phyloP scores from a whole-genome alignment of 2,113 vertebrate genomes.

The Lutjanus erythropterus region DNA sequence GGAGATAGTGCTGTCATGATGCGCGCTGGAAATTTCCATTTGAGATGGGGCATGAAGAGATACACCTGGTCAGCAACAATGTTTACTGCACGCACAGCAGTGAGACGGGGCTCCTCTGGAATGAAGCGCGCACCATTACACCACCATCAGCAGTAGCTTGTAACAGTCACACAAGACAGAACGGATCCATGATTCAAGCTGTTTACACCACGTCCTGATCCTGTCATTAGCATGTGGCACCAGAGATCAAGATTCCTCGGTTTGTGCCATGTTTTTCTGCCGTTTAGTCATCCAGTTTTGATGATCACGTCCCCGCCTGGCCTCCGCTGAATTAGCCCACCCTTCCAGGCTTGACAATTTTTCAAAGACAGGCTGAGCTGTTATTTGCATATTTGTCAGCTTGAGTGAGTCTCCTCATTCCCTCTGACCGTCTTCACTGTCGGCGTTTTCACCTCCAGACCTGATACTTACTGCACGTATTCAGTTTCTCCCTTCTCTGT shows the following conservation, averaged over 20 bases:
- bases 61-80: constrained; percentile 4
- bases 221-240: constrained; percentile 11
- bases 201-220: neutral
- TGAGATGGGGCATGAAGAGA: constrained; percentile 9
- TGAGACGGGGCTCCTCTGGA: neutral
- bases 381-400: neutral
- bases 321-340: neutral
- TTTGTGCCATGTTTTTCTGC: neutral
- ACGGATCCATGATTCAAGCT: constrained; percentile 8
- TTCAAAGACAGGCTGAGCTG: neutral
- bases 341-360: neutral
- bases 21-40: constrained; percentile 1
- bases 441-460: neutral
- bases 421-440: too few species aligned
- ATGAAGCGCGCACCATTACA: constrained; percentile 19
- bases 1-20: neutral
- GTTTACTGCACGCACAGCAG: neutral
- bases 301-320: neutral
- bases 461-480: neutral
- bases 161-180: constrained; percentile 21
- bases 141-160: constrained; percentile 33
- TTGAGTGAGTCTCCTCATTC: too few species aligned
- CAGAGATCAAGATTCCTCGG: neutral
- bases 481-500: neutral
- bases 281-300: neutral